These are phyloP conservation scores for Ispidina lecontei DNA, from an alignment of 2,797 vertebrate species.

Conservation along the genomic window DNA sequence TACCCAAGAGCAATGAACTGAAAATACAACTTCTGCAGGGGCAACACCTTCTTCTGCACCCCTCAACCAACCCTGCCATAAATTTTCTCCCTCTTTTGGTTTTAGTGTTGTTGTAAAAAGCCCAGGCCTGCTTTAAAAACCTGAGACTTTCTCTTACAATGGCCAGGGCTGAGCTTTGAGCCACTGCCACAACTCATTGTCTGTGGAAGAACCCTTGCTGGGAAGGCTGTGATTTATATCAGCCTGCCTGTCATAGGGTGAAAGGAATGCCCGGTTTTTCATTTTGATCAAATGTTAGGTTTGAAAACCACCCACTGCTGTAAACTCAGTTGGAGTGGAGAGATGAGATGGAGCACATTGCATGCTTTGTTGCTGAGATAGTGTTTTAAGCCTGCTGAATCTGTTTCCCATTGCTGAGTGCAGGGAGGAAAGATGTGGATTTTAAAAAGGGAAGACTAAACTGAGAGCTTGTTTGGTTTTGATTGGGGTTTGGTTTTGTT, in stretches of 20 bases:
- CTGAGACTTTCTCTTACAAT: slow-evolving; percentile 70
- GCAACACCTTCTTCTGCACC: not conserved
- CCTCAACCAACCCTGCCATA: not conserved
- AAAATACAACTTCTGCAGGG: not conserved
- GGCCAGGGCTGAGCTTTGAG: slow-evolving; percentile 58
- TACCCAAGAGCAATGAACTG: not conserved
- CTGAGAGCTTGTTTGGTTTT: not conserved
- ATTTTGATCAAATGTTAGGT: slow-evolving; percentile 77
- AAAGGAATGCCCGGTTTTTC: slow-evolving; percentile 78
- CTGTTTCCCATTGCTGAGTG: slow-evolving; percentile 48
- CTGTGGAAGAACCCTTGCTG: slow-evolving; percentile 62
- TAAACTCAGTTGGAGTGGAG: slow-evolving; percentile 68
- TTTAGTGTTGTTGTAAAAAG: slow-evolving; percentile 69
- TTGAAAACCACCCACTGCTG: slow-evolving; percentile 79
- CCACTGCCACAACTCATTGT: slow-evolving; percentile 64
- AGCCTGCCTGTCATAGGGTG: slow-evolving; percentile 73
- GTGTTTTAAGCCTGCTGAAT: slow-evolving; percentile 58
- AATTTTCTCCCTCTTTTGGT: slow-evolving; percentile 15
- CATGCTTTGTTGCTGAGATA: slow-evolving; percentile 72
- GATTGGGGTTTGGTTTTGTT: not conserved
- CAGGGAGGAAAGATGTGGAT: not conserved
- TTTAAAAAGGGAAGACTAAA: not conserved
- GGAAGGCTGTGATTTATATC: slow-evolving; percentile 80
- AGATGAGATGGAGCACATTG: slow-evolving; percentile 73
- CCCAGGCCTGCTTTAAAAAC: slow-evolving; percentile 31